These are phyloP conservation scores for Dasypolia templi DNA, from an alignment of 2,888 invertebrate genomes.

Conservation along the genomic window DNA sequence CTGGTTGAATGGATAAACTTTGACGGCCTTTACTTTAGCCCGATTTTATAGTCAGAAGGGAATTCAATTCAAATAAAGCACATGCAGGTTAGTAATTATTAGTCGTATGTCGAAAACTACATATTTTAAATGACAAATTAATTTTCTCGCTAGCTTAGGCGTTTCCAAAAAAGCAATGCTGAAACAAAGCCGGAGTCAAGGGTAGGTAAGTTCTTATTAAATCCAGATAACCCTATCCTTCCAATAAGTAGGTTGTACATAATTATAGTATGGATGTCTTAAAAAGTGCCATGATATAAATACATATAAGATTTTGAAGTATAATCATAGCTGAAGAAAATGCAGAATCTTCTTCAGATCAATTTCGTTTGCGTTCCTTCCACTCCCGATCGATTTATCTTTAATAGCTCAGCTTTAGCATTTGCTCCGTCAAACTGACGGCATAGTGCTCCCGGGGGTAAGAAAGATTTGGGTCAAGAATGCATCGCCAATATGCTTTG, in stretches of 20 bases:
- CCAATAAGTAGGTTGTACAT: background rate
- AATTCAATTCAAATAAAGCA: background rate
- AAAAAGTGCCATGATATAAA: no score
- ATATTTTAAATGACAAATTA: background rate
- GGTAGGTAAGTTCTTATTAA: background rate
- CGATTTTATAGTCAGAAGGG: no score
- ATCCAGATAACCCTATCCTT: background rate
- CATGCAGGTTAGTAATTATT: background rate
- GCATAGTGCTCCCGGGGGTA: conserved; percentile 5
- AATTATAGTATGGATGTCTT: background rate
- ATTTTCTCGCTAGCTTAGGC: background rate
- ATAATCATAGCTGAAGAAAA: background rate
- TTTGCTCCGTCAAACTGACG: conserved; percentile 25
- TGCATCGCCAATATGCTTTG: conserved; percentile 29
- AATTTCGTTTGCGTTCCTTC: conserved; percentile 14
- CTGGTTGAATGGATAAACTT: background rate
- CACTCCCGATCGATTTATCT: conserved; percentile 13
- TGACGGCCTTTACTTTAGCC: background rate
- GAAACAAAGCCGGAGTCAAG: background rate
- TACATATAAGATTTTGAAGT: background rate
- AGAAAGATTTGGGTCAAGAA: conserved; percentile 40
- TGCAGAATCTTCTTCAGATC: background rate
- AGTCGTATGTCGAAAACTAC: background rate
- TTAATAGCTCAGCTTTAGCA: conserved; percentile 23
- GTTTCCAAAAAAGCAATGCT: background rate